A percentile compares a stretch with the other conserved stretches of the same genome.
phyloP scores from a whole-genome alignment of 2,797 vertebrate species.

The Sphenodon punctatus region DNA sequence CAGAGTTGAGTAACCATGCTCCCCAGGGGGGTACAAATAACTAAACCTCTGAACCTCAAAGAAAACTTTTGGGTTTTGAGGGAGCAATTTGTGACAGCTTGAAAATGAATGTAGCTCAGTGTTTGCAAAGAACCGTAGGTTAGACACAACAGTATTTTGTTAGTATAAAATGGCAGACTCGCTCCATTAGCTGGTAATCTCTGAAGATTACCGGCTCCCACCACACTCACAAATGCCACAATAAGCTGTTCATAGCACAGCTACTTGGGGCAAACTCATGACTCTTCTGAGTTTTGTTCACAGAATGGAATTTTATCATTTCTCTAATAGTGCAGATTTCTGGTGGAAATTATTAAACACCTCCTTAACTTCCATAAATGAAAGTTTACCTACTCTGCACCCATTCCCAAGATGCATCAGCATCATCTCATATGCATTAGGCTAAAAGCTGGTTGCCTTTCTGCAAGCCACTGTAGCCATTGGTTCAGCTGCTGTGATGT shows the following conservation, averaged over 20 bases:
- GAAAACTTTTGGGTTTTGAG: constrained; percentile 41
- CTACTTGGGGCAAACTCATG: constrained; percentile 13
- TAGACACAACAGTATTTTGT: constrained; percentile 12
- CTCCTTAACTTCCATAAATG: neutral
- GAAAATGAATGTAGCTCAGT: constrained; percentile 36
- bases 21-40: constrained; percentile 63
- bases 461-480: too few species aligned
- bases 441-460: too few species aligned
- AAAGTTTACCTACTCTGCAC: neutral
- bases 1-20: constrained; percentile 9
- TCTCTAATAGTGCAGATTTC: neutral
- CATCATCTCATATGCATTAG: too few species aligned
- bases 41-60: constrained; percentile 65
- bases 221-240: constrained; percentile 17
- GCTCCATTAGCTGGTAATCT: constrained; percentile 33
- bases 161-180: constrained; percentile 4
- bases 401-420: neutral
- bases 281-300: constrained; percentile 16
- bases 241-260: neutral
- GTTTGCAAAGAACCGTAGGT: constrained; percentile 52
- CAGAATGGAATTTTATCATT: neutral
- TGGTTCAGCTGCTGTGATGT: too few species aligned
- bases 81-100: constrained; percentile 16
- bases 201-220: constrained; percentile 34
- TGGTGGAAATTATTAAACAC: neutral